A percentile compares a stretch with the other conserved stretches of the same genome.
Conservation (phyloP, 2,113 vertebrate species). For the Forbesichthys papilliferus region DNA sequence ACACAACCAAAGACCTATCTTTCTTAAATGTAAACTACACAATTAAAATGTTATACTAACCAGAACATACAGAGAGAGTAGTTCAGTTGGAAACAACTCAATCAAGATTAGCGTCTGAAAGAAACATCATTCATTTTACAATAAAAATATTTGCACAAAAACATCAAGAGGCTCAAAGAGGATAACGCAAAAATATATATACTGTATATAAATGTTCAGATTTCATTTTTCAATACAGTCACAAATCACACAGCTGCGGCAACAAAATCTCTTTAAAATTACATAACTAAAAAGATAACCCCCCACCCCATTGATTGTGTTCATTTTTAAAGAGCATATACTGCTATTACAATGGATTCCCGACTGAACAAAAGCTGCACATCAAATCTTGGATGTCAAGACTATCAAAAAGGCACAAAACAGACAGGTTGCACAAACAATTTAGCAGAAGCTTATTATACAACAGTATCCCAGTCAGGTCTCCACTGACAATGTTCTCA, state of each 20-base stretch:
- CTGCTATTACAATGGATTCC: constrained; percentile 71
- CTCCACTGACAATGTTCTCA: constrained; percentile 55
- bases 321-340: constrained; percentile 70
- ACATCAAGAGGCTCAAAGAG: constrained; percentile 34
- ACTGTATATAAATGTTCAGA: constrained; percentile 50
- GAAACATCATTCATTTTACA: constrained; percentile 80
- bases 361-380: constrained; percentile 77
- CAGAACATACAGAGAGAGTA: constrained; percentile 66
- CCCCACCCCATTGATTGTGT: constrained; percentile 54
- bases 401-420: constrained; percentile 80
- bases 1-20: constrained; percentile 50
- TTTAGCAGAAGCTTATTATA: constrained; percentile 78
- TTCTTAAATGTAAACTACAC: constrained; percentile 66
- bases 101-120: constrained; percentile 80
- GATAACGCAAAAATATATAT: constrained; percentile 31
- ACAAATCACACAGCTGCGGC: constrained; percentile 73
- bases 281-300: constrained; percentile 61
- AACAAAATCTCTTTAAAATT: constrained; percentile 70
- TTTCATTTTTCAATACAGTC: constrained; percentile 73
- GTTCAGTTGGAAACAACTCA: constrained; percentile 66
- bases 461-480: constrained; percentile 61
- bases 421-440: constrained; percentile 77
- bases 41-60: constrained; percentile 71
- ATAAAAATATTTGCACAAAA: constrained; percentile 72
- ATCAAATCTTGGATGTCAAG: constrained; percentile 76